Percentiles rank a stretch among this genome's conserved stretches.
phyloP scores from a whole-genome alignment of 2,888 invertebrate genomes.

The Beris chalybata region DNA sequence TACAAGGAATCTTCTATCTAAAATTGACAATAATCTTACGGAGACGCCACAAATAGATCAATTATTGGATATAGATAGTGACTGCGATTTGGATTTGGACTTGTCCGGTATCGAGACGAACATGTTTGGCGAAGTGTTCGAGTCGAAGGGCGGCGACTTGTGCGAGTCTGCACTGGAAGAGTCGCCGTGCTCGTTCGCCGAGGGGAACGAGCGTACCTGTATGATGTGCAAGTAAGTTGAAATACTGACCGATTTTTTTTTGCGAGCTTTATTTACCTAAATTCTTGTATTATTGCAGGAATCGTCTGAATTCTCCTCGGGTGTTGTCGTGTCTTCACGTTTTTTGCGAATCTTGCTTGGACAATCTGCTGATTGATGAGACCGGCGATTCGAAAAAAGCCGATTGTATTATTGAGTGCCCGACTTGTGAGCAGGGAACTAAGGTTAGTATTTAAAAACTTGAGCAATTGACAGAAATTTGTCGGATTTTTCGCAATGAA shows the following conservation, averaged over 20 bases:
- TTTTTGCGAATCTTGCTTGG: conserved; percentile 90
- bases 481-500: too few relatives aligned
- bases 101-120: conserved; percentile 35
- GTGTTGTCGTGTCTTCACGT: conserved; percentile 93
- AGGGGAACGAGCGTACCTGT: conserved; percentile 63
- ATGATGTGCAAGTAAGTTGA: conserved; percentile 66
- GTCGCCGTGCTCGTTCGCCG: conserved; percentile 50
- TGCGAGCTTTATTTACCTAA: not conserved
- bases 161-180: conserved; percentile 52
- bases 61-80: not conserved
- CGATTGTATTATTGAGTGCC: conserved; percentile 71
- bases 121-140: conserved; percentile 50
- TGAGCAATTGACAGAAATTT: not conserved
- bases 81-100: conserved; percentile 3
- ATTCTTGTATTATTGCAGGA: conserved; percentile 56
- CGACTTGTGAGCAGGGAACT: conserved; percentile 84
- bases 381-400: conserved; percentile 68
- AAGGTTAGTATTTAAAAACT: conserved; percentile 59
- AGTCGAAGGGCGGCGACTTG: conserved; percentile 44
- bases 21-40: conserved; percentile 40
- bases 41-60: conserved; percentile 1
- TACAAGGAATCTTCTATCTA: conserved; percentile 18
- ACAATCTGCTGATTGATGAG: conserved; percentile 74
- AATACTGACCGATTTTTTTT: not conserved
- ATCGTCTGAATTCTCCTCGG: conserved; percentile 78